Percentiles rank a stretch among this genome's conserved stretches.
Evolutionary conservation across 2,888 invertebrate species (phyloP).

Genomic region (Trisateles emortualis): DNA sequence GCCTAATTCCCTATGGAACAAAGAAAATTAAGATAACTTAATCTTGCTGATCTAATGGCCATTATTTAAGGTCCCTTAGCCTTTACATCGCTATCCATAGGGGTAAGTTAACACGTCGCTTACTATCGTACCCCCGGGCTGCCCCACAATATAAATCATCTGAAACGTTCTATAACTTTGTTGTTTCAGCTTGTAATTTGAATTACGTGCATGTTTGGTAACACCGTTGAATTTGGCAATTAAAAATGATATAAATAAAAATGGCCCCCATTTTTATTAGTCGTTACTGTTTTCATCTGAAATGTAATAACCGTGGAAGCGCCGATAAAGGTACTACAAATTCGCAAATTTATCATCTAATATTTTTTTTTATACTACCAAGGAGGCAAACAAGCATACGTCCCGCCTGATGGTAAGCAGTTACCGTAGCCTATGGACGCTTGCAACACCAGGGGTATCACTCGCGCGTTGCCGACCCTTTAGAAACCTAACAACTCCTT

Average conservation of each 20-base stretch:
- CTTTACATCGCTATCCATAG: conserved; percentile 53
- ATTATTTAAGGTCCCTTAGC: conserved; percentile 48
- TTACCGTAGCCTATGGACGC: no score
- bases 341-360: no score
- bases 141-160: conserved; percentile 76
- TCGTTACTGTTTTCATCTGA: no score
- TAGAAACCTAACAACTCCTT: no score
- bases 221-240: conserved; percentile 5
- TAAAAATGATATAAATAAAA: conserved; percentile 8
- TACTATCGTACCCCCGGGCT: conserved; percentile 66
- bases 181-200: conserved; percentile 69
- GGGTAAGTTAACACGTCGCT: conserved; percentile 66
- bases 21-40: conserved; percentile 16
- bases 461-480: no score
- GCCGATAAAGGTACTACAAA: no score
- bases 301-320: no score
- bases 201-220: conserved; percentile 65
- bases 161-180: conserved; percentile 67
- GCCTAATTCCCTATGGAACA: background rate
- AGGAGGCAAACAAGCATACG: no score
- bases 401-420: no score
- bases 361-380: no score
- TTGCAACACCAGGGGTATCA: no score
- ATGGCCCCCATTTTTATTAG: background rate
- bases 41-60: conserved; percentile 24